Conservation (phyloP, 2,113 vertebrate species). For the Ginglymostoma cirratum region DNA sequence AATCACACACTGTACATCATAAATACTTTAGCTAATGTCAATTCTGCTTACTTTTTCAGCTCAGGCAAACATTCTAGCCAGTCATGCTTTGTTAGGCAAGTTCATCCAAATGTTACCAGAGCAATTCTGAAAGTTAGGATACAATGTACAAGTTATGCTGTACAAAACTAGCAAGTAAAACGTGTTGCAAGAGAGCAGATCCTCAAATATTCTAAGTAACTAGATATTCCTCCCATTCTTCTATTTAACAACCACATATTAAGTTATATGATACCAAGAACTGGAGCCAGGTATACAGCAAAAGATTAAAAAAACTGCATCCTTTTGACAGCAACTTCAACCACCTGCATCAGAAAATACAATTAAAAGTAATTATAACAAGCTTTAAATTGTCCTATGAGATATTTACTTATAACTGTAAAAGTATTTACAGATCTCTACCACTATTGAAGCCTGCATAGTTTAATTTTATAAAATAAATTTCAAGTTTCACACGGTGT, state of each 20-base stretch:
- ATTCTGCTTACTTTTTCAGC: neutral
- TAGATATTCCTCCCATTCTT: neutral
- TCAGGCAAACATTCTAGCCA: neutral
- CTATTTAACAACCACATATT: neutral
- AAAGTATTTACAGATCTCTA: neutral
- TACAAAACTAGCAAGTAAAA: neutral
- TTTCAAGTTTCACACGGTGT: neutral
- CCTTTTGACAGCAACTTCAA: neutral
- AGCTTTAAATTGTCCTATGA: neutral
- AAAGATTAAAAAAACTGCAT: neutral
- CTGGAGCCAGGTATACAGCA: neutral
- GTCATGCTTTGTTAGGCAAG: neutral
- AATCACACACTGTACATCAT: too few relatives aligned
- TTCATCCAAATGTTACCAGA: neutral
- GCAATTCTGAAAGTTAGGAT: neutral
- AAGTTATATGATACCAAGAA: neutral
- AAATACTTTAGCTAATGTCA: neutral
- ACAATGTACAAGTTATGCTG: neutral
- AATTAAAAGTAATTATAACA: neutral
- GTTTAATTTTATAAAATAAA: neutral
- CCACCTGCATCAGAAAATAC: neutral
- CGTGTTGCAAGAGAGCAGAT: neutral
- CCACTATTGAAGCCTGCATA: neutral
- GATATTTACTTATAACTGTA: neutral
- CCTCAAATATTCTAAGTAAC: neutral